Conservation (phyloP, 2,797 vertebrate species). For the Notamacropus eugenii region DNA sequence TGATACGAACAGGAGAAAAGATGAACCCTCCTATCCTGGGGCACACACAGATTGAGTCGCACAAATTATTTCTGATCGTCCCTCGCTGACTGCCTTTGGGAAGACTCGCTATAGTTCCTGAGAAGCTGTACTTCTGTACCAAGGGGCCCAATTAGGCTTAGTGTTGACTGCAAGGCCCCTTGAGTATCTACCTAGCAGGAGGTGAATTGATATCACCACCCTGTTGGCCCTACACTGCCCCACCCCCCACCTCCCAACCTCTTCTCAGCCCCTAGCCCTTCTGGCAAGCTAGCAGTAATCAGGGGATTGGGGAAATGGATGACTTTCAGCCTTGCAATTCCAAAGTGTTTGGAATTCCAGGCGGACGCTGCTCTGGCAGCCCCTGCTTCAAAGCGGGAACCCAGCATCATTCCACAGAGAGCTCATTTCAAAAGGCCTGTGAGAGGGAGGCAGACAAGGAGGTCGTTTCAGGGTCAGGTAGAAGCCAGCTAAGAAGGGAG, state of each 20-base stretch:
- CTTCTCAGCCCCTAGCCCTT: not conserved
- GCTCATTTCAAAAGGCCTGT: conserved; percentile 80
- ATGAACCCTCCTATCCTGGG: not conserved
- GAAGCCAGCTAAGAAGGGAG: conserved; percentile 77
- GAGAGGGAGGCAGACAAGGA: conserved; percentile 74
- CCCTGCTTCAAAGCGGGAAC: conserved; percentile 77
- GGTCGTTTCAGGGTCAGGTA: conserved; percentile 80
- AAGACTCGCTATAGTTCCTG: not conserved
- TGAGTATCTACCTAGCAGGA: not conserved
- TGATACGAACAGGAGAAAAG: not conserved
- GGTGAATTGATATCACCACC: not conserved
- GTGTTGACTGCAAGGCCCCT: not conserved
- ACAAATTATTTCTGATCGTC: not conserved
- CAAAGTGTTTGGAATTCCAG: conserved; percentile 74
- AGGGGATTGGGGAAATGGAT: not conserved
- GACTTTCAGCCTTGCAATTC: conserved; percentile 29
- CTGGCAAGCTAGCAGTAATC: not conserved
- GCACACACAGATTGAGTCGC: not conserved
- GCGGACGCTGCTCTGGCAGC: conserved; percentile 35
- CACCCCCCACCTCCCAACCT: not conserved
- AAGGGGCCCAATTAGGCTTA: not conserved
- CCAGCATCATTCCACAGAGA: conserved; percentile 71
- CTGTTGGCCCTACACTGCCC: not conserved
- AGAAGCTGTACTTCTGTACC: not conserved
- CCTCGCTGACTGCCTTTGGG: not conserved